Conservation (phyloP, 2,113 vertebrate genomes). For the Chelonoidis abingdonii region DNA sequence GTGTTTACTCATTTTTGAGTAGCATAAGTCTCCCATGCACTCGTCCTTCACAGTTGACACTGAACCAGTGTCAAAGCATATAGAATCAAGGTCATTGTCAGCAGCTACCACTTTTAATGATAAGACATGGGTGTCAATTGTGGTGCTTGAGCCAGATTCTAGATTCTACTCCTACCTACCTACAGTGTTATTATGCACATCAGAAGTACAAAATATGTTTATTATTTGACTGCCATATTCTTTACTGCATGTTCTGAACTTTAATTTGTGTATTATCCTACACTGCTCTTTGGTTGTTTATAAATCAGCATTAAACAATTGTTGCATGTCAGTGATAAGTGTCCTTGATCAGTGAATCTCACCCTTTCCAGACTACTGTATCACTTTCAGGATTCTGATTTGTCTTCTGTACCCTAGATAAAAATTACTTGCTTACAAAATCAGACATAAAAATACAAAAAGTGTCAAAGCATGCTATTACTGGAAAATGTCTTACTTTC, state of each 20-base stretch:
- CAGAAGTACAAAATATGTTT: neutral
- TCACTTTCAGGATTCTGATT: too few species aligned
- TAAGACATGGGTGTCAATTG: neutral
- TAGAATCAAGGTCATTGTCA: neutral
- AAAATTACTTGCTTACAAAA: too few species aligned
- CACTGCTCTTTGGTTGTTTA: neutral
- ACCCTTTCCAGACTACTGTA: too few species aligned
- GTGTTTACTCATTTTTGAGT: fast-evolving
- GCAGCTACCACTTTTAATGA: neutral
- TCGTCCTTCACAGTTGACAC: neutral
- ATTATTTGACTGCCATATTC: neutral
- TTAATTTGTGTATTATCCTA: neutral
- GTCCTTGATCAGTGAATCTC: neutral
- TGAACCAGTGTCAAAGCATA: neutral
- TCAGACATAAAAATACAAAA: too few species aligned
- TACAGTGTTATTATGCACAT: neutral
- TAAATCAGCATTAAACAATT: neutral
- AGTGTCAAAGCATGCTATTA: too few species aligned
- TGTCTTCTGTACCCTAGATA: too few species aligned
- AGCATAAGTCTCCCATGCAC: neutral
- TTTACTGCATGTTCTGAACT: neutral
- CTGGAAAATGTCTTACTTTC: too few species aligned
- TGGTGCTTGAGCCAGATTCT: neutral
- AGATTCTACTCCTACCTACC: neutral
- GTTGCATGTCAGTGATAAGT: neutral